Base-by-base conservation (phyloP, 2,797 vertebrate species). In the Rachycentron canadum region DNA sequence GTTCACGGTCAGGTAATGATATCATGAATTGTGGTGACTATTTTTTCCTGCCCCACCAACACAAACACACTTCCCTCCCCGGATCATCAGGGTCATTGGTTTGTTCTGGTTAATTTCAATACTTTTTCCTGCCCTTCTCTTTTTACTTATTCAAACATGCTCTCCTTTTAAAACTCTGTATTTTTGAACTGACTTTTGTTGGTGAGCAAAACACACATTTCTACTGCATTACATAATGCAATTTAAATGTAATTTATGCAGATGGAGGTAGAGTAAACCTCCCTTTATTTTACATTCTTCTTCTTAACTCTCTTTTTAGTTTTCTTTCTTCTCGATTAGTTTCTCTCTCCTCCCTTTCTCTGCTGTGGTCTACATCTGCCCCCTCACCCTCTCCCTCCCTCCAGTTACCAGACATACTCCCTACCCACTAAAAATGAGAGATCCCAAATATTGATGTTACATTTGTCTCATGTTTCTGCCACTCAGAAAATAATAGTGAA, bases 401-500 rank as follows among this genome's bases (percentile, higher is more conserved):
- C 25, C 32, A 49, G 65, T 70, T 59, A 70, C 58, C 41, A 68
- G 59, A 58, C 4, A 80, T 45, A 61, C 67, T 79, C 32, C 59
- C 65, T 45, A 62, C 21, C 12, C 10, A 28, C 57, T 74, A 76
- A 73, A 87, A 56, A 60, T 2, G 13, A 1, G 30, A 56, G 72
- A 78, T 58, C 66, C 83, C 57, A 82, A 85, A 89, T 86, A 80
- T 81, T 91, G 76, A 80, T 52, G 66, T 81, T 81, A 45, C 60
- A 76, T 91, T 86, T 76, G 70, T 91, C 87, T 92, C 88, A 83
- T 53, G 79, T 94, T 91, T 89, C 84, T 81, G 64, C 55, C 76
- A 83, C 70, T 84, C 72, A 63, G 28, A 75, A 78, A 65, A 62
- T 62, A 70, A 77, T 23, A 34, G 38, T 34, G 12, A 47, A 78